Percentiles rank a stretch among this genome's conserved stretches.
Conservation (phyloP, 2,888 invertebrate species). For the Disparrhopalites patrizii region DNA sequence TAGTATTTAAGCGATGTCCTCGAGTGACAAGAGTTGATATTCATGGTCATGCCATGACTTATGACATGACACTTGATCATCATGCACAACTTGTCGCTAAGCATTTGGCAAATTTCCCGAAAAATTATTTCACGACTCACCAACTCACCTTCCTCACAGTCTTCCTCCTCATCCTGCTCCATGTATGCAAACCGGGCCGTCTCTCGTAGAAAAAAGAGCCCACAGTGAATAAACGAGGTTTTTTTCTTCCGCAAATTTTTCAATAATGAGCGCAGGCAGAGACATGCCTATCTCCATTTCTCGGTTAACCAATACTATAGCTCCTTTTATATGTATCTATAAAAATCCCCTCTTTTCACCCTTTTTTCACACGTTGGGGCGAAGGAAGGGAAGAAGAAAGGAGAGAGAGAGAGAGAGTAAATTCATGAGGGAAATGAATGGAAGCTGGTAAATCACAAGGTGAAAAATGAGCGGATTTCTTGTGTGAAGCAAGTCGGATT, state of each 20-base stretch:
- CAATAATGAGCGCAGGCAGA: conserved; percentile 20
- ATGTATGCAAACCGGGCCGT: too few relatives aligned
- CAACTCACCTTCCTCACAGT: too few relatives aligned
- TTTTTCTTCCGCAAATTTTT: too few relatives aligned
- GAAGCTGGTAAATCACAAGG: conserved; percentile 15
- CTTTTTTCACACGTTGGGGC: neutral
- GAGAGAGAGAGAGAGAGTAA: too few relatives aligned
- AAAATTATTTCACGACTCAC: conserved; percentile 20
- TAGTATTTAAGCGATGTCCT: too few relatives aligned
- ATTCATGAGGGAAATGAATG: conserved; percentile 18
- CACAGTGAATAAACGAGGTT: too few relatives aligned
- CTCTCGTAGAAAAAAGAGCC: too few relatives aligned
- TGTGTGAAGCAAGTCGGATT: conserved; percentile 9
- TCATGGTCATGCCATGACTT: too few relatives aligned
- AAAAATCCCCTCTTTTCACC: neutral
- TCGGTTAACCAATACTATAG: neutral
- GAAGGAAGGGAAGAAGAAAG: neutral
- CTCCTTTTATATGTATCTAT: neutral
- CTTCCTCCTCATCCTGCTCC: too few relatives aligned
- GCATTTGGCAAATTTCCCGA: conserved; percentile 16
- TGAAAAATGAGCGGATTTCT: conserved; percentile 20
- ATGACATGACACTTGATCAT: neutral
- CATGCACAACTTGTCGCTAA: conserved; percentile 12
- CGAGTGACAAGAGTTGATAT: too few relatives aligned
- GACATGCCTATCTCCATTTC: too few relatives aligned